A percentile compares a stretch with the other conserved stretches of the same genome.
phyloP scores from a whole-genome alignment of 2,888 invertebrate genomes.

The Halocaridina rubra region DNA sequence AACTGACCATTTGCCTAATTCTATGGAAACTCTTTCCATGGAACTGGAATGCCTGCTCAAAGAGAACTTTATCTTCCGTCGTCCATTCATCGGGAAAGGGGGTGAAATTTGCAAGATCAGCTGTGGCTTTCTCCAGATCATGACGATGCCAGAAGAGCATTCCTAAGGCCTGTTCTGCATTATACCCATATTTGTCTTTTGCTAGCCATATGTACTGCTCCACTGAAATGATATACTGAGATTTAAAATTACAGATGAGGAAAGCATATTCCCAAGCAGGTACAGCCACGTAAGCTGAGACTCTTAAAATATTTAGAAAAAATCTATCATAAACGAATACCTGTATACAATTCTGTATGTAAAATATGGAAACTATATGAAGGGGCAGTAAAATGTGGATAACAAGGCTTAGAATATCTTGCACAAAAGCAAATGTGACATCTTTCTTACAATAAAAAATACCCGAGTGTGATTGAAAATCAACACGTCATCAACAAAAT shows the following conservation, averaged over 20 bases:
- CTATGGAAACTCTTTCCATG: constrained; percentile 98
- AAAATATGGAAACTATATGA: not conserved
- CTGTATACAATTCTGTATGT: no score
- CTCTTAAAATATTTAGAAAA: no score
- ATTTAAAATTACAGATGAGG: not conserved
- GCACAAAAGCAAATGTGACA: not conserved
- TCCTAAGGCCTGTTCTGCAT: constrained; percentile 95
- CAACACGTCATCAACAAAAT: not conserved
- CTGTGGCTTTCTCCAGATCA: constrained; percentile 89
- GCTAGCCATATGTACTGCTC: constrained; percentile 94
- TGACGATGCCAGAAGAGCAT: constrained; percentile 99
- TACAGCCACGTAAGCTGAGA: no score
- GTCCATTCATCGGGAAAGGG: constrained; percentile 99
- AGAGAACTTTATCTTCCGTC: constrained; percentile 95
- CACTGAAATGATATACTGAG: no score
- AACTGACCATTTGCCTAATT: constrained; percentile 93
- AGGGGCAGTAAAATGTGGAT: not conserved
- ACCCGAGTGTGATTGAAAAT: not conserved
- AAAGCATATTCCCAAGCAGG: not conserved
- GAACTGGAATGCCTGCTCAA: constrained; percentile 98
- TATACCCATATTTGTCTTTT: constrained; percentile 97
- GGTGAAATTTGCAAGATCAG: constrained; percentile 95
- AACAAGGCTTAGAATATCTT: not conserved
- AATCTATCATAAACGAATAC: no score
- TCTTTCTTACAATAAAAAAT: not conserved